phyloP scores from a whole-genome alignment of 35 echinoderm and acorn worm species.

The Hemicentrotus pulcherrimus region DNA sequence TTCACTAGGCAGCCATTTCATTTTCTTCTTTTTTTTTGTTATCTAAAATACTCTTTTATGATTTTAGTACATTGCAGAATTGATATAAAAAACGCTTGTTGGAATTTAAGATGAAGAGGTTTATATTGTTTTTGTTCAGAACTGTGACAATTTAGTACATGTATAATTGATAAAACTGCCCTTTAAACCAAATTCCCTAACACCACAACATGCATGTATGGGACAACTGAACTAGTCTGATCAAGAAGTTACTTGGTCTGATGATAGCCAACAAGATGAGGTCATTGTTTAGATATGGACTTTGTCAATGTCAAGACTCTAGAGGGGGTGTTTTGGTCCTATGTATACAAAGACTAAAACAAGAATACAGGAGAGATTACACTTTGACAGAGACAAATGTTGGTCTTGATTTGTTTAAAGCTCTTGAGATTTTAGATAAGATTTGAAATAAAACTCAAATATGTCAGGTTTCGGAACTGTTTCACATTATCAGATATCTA shows the following conservation, averaged over 20 bases:
- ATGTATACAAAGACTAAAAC: not conserved
- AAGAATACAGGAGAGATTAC: not conserved
- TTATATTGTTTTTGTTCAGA: too few relatives aligned
- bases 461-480: not conserved
- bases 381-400: not conserved
- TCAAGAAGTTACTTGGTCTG: too few relatives aligned
- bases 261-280: not conserved
- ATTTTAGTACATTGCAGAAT: too few relatives aligned
- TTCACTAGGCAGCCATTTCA: too few relatives aligned
- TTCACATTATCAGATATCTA: not conserved
- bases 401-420: not conserved
- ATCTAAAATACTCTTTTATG: too few relatives aligned
- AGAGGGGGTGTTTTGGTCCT: not conserved
- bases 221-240: not conserved
- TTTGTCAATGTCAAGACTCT: not conserved
- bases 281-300: not conserved
- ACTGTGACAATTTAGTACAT: too few relatives aligned
- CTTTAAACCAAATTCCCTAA: too few relatives aligned
- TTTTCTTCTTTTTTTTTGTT: too few relatives aligned
- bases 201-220: not conserved
- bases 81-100: too few relatives aligned
- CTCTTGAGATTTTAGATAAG: not conserved
- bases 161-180: too few relatives aligned
- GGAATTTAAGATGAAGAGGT: too few relatives aligned
- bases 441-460: not conserved